Conservation (phyloP, 2,113 vertebrate species). For the Heterotilapia buettikoferi region DNA sequence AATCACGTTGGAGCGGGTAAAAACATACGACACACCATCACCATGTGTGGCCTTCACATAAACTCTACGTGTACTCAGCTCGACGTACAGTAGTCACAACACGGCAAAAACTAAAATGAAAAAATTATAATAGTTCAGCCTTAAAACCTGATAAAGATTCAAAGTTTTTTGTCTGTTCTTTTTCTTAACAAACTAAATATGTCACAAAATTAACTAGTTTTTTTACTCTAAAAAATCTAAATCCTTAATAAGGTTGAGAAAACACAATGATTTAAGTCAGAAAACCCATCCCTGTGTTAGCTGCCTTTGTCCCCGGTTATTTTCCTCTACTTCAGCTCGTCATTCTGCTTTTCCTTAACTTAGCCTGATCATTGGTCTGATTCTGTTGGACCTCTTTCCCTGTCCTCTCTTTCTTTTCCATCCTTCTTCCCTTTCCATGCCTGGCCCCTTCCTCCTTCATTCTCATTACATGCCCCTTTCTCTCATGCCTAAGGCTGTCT, state of each 20-base stretch:
- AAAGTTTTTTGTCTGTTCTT: neutral
- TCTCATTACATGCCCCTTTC: conserved; percentile 28
- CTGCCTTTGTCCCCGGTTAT: neutral
- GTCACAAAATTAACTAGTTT: neutral
- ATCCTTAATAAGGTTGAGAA: neutral
- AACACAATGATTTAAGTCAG: neutral
- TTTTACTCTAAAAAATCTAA: neutral
- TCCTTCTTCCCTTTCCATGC: neutral
- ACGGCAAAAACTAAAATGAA: neutral
- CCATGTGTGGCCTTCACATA: neutral
- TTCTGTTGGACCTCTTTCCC: neutral
- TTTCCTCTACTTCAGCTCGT: neutral
- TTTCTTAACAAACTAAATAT: neutral
- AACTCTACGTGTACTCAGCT: neutral
- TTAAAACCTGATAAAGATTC: neutral
- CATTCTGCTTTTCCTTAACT: neutral
- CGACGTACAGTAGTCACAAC: neutral
- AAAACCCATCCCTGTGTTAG: neutral
- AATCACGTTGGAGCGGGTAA: conserved; percentile 67
- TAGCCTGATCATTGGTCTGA: neutral
- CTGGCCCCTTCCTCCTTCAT: neutral
- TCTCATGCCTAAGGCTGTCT: conserved; percentile 19
- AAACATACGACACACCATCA: neutral
- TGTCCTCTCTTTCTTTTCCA: neutral
- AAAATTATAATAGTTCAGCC: neutral